Evolutionary conservation across 53 echinoderm and acorn worm species (phyloP), one percentile per base, ranked within the genome.

Genomic region (Apostichopus leukothele): DNA sequence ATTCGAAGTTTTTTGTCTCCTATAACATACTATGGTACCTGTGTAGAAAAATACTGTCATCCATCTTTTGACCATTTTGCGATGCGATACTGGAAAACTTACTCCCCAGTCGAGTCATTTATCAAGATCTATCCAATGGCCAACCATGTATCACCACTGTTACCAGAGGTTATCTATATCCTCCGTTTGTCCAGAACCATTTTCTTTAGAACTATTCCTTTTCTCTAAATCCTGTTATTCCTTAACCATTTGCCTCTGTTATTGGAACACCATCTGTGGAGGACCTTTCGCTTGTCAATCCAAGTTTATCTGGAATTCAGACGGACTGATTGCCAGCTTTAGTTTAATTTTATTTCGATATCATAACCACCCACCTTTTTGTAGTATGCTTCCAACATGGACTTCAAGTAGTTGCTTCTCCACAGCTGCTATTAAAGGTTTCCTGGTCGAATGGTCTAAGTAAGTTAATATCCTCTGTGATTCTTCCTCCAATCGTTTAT

Each of bases 351-450:
- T 1, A 7, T 23, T 7, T 74, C 13, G 74, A 74, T 14, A 74
- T 74, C 74, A 9, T 0, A 19, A 74, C 5, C 53, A 27, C 39
- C 61, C 50, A 97, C 98, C 98, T 95, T 97, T 97, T 91, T 95
- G 98, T 16, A 97, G 94, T 54, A 97, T 93, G 68, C 90, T 92
- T 12, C 90, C 88, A 19, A 98, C 93, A 81, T 98, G 98, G 26
- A 93, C 95, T 84, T 98, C 98, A 53, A 98, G 90, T 83, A 98
- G 92, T 78, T 98, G 98, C 53, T 98, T 95, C 86, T 98, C 98
- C 19, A 98, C 98, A 74, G 94, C 94, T 16, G 95, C 94, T 67
- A 98, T 93, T 5, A 98, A 91, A 21, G 93, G 89, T 79, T 98
- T 98, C 11, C 95, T 91, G 5, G 95, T 98, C 21, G 94, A 94